These are phyloP conservation scores for Palloptera scutellata DNA, from an alignment of 2,888 invertebrate genomes.

Conservation along the genomic window DNA sequence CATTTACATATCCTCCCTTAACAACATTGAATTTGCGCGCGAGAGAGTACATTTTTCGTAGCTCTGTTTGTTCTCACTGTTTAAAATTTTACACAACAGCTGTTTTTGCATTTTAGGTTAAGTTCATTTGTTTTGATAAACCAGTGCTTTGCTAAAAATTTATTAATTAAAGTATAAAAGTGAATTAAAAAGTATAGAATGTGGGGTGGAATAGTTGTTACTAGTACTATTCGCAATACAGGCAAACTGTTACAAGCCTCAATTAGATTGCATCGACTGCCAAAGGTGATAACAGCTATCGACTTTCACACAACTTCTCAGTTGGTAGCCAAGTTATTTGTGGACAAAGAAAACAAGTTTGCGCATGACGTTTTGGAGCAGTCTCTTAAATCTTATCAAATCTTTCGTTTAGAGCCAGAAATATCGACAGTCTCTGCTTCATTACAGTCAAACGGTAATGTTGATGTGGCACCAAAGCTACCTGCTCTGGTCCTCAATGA, in stretches of 20 bases:
- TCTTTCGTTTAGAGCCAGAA: constrained; percentile 41
- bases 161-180: not conserved
- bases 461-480: constrained; percentile 2
- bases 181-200: not conserved
- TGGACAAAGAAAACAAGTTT: constrained; percentile 57
- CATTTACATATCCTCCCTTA: too few species aligned
- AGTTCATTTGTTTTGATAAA: not conserved
- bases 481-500: constrained; percentile 37
- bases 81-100: too few species aligned
- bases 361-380: constrained; percentile 55
- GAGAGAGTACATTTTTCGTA: too few species aligned
- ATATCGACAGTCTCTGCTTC: not conserved
- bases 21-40: too few species aligned
- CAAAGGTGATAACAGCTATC: not conserved
- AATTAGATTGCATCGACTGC: not conserved
- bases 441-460: too few species aligned
- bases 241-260: not conserved
- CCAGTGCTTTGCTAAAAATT: not conserved
- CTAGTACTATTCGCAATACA: not conserved
- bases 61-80: too few species aligned
- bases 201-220: not conserved
- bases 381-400: constrained; percentile 52
- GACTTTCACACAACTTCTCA: constrained; percentile 18
- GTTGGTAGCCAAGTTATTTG: constrained; percentile 45
- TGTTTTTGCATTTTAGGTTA: not conserved